A percentile compares a stretch with the other conserved stretches of the same genome.
Conservation (phyloP, 2,797 vertebrate species). For the Gymnopithys bicolor region DNA sequence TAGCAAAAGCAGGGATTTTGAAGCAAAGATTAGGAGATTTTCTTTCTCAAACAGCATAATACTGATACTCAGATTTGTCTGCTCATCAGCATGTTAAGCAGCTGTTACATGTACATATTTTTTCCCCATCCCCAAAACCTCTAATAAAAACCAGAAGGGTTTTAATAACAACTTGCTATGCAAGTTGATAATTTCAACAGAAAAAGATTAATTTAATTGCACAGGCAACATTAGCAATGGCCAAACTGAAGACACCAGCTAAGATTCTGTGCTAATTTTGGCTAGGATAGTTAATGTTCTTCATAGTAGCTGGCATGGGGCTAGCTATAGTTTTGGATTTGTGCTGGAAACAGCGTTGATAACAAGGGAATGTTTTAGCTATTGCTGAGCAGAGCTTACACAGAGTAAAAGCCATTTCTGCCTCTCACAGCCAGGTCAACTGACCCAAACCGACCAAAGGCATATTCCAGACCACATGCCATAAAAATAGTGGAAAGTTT, state of each 20-base stretch:
- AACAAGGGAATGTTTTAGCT: background rate
- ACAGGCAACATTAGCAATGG: background rate
- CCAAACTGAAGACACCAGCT: background rate
- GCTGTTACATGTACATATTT: background rate
- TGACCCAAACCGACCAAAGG: background rate
- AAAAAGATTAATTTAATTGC: background rate
- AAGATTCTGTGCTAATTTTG: background rate
- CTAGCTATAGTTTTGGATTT: background rate
- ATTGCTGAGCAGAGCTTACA: background rate
- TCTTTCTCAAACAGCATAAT: background rate
- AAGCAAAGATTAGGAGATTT: background rate
- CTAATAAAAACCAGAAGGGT: background rate
- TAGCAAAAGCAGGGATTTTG: background rate
- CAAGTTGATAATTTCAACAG: background rate
- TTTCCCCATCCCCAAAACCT: background rate
- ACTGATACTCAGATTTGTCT: background rate
- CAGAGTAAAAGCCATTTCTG: background rate
- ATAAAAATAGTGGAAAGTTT: background rate
- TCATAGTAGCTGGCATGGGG: background rate
- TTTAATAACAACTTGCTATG: background rate
- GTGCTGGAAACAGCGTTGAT: background rate
- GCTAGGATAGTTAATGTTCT: background rate
- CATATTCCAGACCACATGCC: background rate
- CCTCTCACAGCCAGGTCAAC: background rate
- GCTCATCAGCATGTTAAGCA: background rate